phyloP scores from a whole-genome alignment of 2,888 invertebrate genomes.

The Helicoverpa assulta region DNA sequence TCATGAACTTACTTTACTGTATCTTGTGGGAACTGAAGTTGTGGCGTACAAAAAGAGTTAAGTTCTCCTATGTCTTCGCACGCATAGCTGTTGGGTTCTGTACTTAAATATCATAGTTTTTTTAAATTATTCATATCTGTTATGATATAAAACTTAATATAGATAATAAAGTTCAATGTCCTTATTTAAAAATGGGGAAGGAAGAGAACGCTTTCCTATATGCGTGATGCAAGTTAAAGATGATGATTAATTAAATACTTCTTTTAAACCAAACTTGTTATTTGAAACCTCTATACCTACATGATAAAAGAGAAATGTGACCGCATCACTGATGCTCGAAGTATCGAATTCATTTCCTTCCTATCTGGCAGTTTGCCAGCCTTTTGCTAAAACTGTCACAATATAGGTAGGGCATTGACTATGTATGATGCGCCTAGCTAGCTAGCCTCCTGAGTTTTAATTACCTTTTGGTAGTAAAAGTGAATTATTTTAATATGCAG shows the following conservation, averaged over 20 bases:
- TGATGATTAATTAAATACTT: no score
- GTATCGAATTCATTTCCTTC: conserved; percentile 29
- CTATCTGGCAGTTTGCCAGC: conserved; percentile 40
- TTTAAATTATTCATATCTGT: no score
- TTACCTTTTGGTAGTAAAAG: conserved; percentile 20
- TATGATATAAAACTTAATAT: no score
- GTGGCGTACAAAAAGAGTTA: conserved; percentile 17
- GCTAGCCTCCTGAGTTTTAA: conserved; percentile 21
- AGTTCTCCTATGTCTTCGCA: conserved; percentile 1
- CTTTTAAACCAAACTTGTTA: no score
- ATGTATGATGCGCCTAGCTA: conserved; percentile 26
- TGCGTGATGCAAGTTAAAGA: no score
- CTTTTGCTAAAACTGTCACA: conserved; percentile 49
- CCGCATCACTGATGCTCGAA: conserved; percentile 24
- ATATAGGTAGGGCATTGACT: conserved; percentile 27
- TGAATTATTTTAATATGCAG: conserved; percentile 7
- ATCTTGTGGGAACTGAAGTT: conserved; percentile 48
- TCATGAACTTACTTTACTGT: conserved; percentile 33
- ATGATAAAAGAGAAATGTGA: conserved; percentile 33
- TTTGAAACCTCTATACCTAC: neutral
- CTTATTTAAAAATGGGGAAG: no score
- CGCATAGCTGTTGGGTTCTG: conserved; percentile 35
- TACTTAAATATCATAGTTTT: no score
- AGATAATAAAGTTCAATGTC: no score
- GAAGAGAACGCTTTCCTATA: no score